Base-by-base conservation (phyloP, 2,888 invertebrate species). In the Philhelius pedissequus region DNA sequence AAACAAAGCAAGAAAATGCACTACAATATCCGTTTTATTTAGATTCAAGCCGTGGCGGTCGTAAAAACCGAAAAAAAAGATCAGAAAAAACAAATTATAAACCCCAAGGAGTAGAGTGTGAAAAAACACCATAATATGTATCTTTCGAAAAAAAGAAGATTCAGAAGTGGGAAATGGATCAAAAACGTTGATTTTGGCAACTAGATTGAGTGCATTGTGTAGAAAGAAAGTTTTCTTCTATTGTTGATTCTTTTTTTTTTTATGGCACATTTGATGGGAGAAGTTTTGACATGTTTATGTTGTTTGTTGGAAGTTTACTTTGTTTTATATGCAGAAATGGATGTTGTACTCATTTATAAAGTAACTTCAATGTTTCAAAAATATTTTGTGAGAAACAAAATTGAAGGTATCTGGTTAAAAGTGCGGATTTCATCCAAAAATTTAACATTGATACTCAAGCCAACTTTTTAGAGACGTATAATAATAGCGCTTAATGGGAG, bases 141-240 rank as follows among this genome's bases (percentile, higher is more conserved):
- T 54, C 13, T 54, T 54, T 54, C 11, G 4, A 32, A 18, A 11
- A 32, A 20, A 56, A 13, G 35, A 38, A 15, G 15, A 15, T 27
- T 52, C 4, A 15, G 35, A 56, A 60, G 52, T 11, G 27, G 30
- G 32, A 62, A 64, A 75, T 38, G 38, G 48, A 75, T 70, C 76
- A 81, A 62, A 50, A 38, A 70, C 66, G 38, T 30, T 60, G 58
- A 60, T 79, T 73, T 58, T 27, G 30, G 15, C n/a, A 18, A 11
- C 58, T 45, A 45, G 50, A 70, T 35, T 70, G 81, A 71, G 81
- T 81, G 62, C 22, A 22, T 9, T 15, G 7, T 2, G n/a, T 48
- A 13, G 13, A 25, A 1, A 18, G 48, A 32, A 62, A 62, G 60
- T 70, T 77, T 38, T 54, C 11, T 22, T 45, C n/a, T n/a, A n/a